phyloP scores from a whole-genome alignment of 1,140 invertebrate species.

The Saxidomus purpurata region DNA sequence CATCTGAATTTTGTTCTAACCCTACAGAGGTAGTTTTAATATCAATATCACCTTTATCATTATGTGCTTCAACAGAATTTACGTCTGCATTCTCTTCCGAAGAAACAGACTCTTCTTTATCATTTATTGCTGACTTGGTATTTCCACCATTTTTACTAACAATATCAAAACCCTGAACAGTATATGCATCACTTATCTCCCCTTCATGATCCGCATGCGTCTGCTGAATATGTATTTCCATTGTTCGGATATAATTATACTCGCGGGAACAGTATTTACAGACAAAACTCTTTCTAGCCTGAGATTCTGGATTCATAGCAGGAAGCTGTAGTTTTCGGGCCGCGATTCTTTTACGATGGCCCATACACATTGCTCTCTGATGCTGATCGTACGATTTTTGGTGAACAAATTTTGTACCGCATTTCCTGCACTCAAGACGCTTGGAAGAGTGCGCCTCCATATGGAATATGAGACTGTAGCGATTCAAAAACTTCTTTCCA shows the following conservation, averaged over 20 bases:
- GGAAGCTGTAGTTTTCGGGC: slow-evolving; percentile 46
- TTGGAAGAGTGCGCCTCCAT: slow-evolving; percentile 55
- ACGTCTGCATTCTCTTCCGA: neutral
- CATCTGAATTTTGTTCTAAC: neutral
- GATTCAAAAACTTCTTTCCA: slow-evolving; percentile 37
- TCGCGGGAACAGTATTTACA: slow-evolving; percentile 47
- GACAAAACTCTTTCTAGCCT: neutral
- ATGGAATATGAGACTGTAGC: slow-evolving; percentile 48
- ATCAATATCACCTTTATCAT: slow-evolving; percentile 1
- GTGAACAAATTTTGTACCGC: slow-evolving; percentile 64
- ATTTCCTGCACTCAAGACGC: slow-evolving; percentile 56
- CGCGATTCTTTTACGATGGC: slow-evolving; percentile 55
- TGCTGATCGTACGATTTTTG: slow-evolving; percentile 63
- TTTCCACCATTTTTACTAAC: neutral
- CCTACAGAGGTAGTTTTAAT: slow-evolving; percentile 30
- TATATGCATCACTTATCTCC: slow-evolving; percentile 24
- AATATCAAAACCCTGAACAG: neutral
- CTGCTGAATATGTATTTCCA: slow-evolving; percentile 44
- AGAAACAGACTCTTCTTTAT: neutral
- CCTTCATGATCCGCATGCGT: slow-evolving; percentile 48
- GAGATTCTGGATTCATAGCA: neutral
- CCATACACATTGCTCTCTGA: slow-evolving; percentile 50
- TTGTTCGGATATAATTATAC: slow-evolving; percentile 25
- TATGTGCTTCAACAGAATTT: neutral
- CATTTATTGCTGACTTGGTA: slow-evolving; percentile 9